Evolutionary conservation across 2,797 vertebrate genomes (phyloP), one percentile per base, ranked within the genome.

Genomic region (Acrossocheilus wenchowensis): DNA sequence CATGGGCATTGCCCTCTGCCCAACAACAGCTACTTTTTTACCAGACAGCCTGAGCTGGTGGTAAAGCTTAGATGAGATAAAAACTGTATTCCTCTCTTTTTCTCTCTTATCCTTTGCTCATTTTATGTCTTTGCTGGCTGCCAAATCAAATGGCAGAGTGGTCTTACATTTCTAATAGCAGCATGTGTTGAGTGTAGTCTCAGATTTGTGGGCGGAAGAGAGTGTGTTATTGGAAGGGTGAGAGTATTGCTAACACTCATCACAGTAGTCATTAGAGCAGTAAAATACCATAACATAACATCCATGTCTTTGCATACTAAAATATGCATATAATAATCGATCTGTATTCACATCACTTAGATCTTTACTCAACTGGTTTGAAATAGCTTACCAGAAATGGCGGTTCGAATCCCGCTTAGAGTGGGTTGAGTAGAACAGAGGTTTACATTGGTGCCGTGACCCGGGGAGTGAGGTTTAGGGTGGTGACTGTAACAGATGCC

Each of bases 1-100:
- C 94, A 92, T 88, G 91, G 91, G 92, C 91, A 91, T 92, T 92
- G 91, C 90, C 93, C 79, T 81, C 90, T 90, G 92, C 90, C 90
- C 90, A 91, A 93, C 93, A 90, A 93, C 93, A 90, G n/a, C 17
- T 43, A 83, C 57, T 34, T 60, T 54, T 80, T 75, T 77, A 77
- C 34, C 34, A 34, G n/a, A 71, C 48, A 86, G 48, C 23, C 60
- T 23, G 50, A 69, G 19, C 64, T 74, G 57, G 73, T 78, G 66
- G 48, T 43, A 54, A 39, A 75, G 43, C 41, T 71, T 48, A 21
- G 62, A n/a, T 77, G 43, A 72, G 30, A 80, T 74, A 12, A 26
- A 50, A 74, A 52, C 26, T 52, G 52, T 5, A 64, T 82, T 45
- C 39, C 64, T 78, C 45, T 60, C 2, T 30, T 60, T 9, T 30